Evolutionary conservation across 2,888 invertebrate species (phyloP).

Genomic region (Sarcophaga subvicina): DNA sequence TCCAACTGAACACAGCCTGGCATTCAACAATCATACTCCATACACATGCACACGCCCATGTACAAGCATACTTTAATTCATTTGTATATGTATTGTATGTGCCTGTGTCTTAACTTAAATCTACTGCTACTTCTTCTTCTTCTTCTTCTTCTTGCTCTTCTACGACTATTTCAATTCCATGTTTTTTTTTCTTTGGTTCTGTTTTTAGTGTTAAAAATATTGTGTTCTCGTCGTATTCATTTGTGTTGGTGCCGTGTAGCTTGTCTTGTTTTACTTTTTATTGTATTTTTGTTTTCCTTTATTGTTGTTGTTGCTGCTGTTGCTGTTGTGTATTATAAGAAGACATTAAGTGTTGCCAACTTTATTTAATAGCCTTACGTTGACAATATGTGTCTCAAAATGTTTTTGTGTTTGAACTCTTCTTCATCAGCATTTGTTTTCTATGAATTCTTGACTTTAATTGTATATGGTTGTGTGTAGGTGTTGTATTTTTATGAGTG

Average conservation of each 20-base stretch:
- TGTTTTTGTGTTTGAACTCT: background rate
- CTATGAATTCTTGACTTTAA: too few species aligned
- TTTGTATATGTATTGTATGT: slow-evolving; percentile 60
- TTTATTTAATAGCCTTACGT: slow-evolving; percentile 79
- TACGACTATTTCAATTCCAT: slow-evolving; percentile 20
- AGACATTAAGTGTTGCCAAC: slow-evolving; percentile 79
- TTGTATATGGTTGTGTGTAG: background rate
- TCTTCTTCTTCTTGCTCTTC: background rate
- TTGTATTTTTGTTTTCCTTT: slow-evolving; percentile 64
- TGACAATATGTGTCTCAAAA: slow-evolving; percentile 71
- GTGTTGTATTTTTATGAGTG: background rate
- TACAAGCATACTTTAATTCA: too few species aligned
- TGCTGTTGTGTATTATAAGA: slow-evolving; percentile 60
- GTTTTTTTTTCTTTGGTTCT: slow-evolving; percentile 2
- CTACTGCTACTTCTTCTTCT: too few species aligned
- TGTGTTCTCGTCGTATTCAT: slow-evolving; percentile 25
- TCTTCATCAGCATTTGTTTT: background rate
- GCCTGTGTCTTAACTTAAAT: slow-evolving; percentile 12
- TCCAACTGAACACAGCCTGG: slow-evolving; percentile 14
- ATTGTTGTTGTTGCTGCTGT: slow-evolving; percentile 70
- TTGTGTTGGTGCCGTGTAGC: slow-evolving; percentile 63
- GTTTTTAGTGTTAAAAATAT: slow-evolving; percentile 34
- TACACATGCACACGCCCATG: too few species aligned
- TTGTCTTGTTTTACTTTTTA: slow-evolving; percentile 46
- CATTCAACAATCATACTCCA: too few species aligned